Base-by-base conservation (phyloP, 2,113 vertebrate genomes). In the Lipophrys pholis region DNA sequence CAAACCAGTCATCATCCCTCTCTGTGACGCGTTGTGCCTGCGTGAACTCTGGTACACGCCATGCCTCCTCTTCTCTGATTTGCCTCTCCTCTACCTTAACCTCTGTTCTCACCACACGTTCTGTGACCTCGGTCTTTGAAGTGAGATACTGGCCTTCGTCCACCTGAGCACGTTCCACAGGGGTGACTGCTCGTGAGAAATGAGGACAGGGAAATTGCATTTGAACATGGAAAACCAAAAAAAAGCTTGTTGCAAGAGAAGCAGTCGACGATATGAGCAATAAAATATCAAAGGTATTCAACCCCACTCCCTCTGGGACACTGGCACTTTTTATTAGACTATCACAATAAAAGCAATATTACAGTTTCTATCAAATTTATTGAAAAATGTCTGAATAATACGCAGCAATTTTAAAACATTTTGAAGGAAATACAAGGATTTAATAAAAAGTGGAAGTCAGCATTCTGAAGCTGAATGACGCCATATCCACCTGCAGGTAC, bases 1-100 rank as follows among this genome's bases (percentile, higher is more conserved):
- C 48, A 77, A 89, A 91, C 92, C 93, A 93, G 75, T 87, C 88
- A 66, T 87, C 90, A 6, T 66, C 75, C 65, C 45, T 73, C 41
- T 80, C 69, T 35, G 45, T 3, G 30, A 49, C 0, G 11, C 52
- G 9, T 11, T 63, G 76, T 17, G 42, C 63, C 6, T 62, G 35
- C 6, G 46, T 14, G 35, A 69, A 67, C 9, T 72, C 21, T 15
- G 35, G 38, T 7, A 5, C 0, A 38, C 0, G 21, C 49, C n/a
- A 17, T 2, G 11, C 5, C 40, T 40, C 66, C 30, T 70, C 57
- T 50, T 76, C 49, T 56, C 17, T 48, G 41, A 16, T 21, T 67
- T 69, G 10, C 51, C 17, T 59, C 9, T 82, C 74, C 51, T 73
- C 68, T 16, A 70, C 41, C 38, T 63, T 5, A 40, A 70, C 12